A percentile compares a stretch with the other conserved stretches of the same genome.
These are phyloP conservation scores for Salmo trutta DNA, from an alignment of 2,797 vertebrate genomes.

Conservation along the genomic window DNA sequence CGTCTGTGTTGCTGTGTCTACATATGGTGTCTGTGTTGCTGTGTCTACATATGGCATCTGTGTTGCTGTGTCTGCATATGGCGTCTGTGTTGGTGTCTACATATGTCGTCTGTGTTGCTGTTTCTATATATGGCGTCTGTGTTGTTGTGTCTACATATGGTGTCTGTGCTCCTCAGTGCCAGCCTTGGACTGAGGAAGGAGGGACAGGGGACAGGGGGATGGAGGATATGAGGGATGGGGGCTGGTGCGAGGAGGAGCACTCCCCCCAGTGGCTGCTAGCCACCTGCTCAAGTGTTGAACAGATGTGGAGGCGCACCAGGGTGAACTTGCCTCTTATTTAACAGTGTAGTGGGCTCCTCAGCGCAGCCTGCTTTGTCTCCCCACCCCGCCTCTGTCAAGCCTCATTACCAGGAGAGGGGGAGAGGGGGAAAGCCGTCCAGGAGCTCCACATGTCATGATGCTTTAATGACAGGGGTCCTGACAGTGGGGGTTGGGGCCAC, in stretches of 20 bases:
- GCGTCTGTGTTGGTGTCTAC: not conserved
- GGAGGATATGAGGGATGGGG: conserved; percentile 10
- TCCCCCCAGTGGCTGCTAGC: conserved; percentile 66
- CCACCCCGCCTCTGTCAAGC: conserved; percentile 54
- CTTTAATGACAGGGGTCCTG: conserved; percentile 40
- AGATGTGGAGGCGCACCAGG: conserved; percentile 73
- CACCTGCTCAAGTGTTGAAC: conserved; percentile 81
- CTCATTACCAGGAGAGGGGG: conserved; percentile 53
- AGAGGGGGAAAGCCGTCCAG: not conserved
- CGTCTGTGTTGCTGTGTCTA: not conserved
- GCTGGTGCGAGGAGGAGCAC: conserved; percentile 47
- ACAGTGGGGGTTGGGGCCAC: conserved; percentile 9
- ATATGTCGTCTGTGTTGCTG: conserved; percentile 1
- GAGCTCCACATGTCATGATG: conserved; percentile 26
- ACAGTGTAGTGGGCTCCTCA: conserved; percentile 25
- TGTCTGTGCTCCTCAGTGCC: conserved; percentile 23
- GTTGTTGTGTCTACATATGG: not conserved
- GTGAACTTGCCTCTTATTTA: conserved; percentile 53
- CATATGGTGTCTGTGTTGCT: conserved; percentile 11
- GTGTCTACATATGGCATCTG: not conserved
- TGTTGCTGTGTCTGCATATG: conserved; percentile 5
- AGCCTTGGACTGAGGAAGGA: not conserved
- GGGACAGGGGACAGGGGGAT: not conserved
- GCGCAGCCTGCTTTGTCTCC: conserved; percentile 54
- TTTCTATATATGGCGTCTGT: conserved; percentile 7